Evolutionary conservation across 1,140 invertebrate genomes (phyloP), one percentile per base, ranked within the genome.

Genomic region (Lepidurus arcticus): DNA sequence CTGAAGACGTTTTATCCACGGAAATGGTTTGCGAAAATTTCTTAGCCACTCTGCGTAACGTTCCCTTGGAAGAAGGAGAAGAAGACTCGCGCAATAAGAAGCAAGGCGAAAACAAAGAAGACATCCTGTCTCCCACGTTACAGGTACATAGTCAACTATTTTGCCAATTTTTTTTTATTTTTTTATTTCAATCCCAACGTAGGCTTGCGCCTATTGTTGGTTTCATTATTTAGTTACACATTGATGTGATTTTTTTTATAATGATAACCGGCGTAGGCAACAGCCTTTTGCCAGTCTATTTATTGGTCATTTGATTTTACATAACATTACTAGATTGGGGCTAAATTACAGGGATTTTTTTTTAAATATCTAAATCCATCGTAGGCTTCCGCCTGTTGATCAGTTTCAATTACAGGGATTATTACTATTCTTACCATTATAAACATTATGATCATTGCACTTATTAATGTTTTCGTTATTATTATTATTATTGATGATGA

Each of bases 1-100:
- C 93, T 6, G 96, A 98, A 86, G 96, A 98, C 86, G 97, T 99
- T 1, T 89, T 99, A 3, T 95, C 96, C 0, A 97, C 95, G 0
- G 97, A 99, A 86, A 99, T 99, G 97, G 95, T 99, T 80, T 99
- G 98, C 84, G 95, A 99, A 82, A 96, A 99, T 85, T 99, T 96
- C 85, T 88, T 99, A 80, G 84, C 91, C 78, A 89, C 92, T 78
- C 86, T 99, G 79, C 90, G 90, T 80, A 93, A 94, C 84, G 95
- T 98, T 82, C 92, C 96, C 1, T 84, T 99, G 74, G 97, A 99
- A 84, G 97, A 98, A 83, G 89, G 90, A 6, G 97, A 98, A 81
- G 94, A 96, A 82, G 84, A 84, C 77, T 77, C 80, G 73, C 73
- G 80, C 53, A 79, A 81, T 26, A 83, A 83, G 77, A 82, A 88